Conservation (phyloP, 2,113 vertebrate genomes). For the Phylloscopus whistleri region DNA sequence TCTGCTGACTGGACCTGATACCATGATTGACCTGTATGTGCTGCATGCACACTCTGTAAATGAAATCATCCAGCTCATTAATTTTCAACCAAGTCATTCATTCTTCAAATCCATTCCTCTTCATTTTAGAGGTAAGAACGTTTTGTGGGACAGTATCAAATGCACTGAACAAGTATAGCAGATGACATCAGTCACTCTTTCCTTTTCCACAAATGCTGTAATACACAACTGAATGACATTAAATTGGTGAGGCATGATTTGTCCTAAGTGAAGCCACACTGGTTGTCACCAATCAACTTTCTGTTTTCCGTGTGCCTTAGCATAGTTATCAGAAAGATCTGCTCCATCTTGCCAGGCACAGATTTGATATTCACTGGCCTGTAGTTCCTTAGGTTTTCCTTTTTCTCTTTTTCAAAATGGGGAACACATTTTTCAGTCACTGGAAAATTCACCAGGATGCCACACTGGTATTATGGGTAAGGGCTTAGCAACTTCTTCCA, state of each 20-base stretch:
- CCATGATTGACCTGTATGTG: background rate
- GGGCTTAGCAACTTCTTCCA: background rate
- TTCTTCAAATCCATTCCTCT: background rate
- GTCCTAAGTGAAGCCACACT: background rate
- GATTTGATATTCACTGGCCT: background rate
- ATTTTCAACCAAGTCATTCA: background rate
- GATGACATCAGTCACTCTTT: background rate
- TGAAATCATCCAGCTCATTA: background rate
- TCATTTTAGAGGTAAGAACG: background rate
- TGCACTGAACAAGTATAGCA: background rate
- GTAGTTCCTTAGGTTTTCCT: background rate
- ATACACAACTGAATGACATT: background rate
- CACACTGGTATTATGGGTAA: background rate
- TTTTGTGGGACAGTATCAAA: background rate
- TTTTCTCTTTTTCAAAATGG: background rate
- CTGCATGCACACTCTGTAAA: background rate
- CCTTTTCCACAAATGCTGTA: background rate
- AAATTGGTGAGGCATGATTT: background rate
- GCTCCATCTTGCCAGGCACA: background rate
- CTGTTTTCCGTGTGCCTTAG: background rate
- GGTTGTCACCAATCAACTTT: background rate
- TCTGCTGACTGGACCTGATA: background rate
- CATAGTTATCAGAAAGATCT: background rate
- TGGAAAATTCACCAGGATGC: background rate
- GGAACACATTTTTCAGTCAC: background rate